phyloP scores from a whole-genome alignment of 2,797 vertebrate genomes.

The Channallabes apus region DNA sequence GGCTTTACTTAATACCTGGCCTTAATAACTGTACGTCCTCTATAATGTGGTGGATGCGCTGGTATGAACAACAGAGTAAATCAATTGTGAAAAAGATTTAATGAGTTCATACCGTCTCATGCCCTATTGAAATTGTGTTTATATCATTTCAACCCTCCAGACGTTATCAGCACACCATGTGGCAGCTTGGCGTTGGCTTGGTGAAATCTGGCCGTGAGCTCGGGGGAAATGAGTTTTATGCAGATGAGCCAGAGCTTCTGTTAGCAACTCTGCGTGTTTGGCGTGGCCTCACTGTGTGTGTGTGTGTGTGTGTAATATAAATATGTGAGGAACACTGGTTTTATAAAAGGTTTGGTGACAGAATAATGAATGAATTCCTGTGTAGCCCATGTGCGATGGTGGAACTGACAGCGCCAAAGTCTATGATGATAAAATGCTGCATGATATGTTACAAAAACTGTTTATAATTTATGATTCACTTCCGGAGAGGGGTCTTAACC shows the following conservation, averaged over 20 bases:
- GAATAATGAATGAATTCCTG: constrained; percentile 64
- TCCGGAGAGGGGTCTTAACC: background rate
- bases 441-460: constrained; percentile 17
- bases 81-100: background rate
- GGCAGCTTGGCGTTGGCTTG: constrained; percentile 12
- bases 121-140: constrained; percentile 7
- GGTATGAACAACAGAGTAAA: background rate
- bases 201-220: constrained; percentile 38
- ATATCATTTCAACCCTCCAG: background rate
- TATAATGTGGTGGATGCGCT: background rate
- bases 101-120: background rate
- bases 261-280: constrained; percentile 9
- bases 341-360: constrained; percentile 54
- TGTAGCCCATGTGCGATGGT: background rate
- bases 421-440: constrained; percentile 46
- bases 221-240: constrained; percentile 39
- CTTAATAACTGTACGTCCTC: background rate
- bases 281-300: constrained; percentile 2
- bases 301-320: constrained; percentile 29
- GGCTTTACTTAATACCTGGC: background rate
- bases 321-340: constrained; percentile 32
- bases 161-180: background rate
- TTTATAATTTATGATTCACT: constrained; percentile 29
- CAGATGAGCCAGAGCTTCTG: constrained; percentile 39
- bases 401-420: constrained; percentile 39